Evolutionary conservation across 2,113 vertebrate species (phyloP), one percentile per base, ranked within the genome.

Genomic region (Elachura formosa): DNA sequence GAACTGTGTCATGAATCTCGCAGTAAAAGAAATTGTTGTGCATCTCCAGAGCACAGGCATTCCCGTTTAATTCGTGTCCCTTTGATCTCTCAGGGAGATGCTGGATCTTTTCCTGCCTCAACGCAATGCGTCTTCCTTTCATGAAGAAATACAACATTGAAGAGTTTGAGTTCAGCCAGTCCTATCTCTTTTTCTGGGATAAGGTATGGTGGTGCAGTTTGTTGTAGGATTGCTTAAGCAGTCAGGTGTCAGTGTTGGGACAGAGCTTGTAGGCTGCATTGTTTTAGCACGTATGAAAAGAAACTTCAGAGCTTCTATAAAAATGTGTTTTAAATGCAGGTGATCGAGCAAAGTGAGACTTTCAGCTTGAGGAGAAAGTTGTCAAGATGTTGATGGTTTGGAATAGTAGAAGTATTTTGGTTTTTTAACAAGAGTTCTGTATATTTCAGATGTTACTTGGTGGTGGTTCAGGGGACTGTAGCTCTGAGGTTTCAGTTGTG

Each of bases 91-190:
- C 77, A 99, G 99, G 99, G 95, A 98, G 99, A 96, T 99, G 99
- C 97, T 99, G 99, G 99, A 99, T 99, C 96, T 99, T 99, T 94
- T 99, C 99, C 87, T 99, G 99, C 96, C 98, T 99, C 97, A 99
- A 99, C 59, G 99, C 99, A 79, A 99, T 99, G 98, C 98, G 99
- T 94, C 98, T 99, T 97, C 99, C 99, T 51, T 99, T 99, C 97
- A 99, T 99, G 98, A 99, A 99, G 98, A 99, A 99, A 84, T 98
- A 99, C 94, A 99, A 99, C 97, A 98, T 99, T 54, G 99, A 99
- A 96, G 99, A 99, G 97, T 99, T 99, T 98, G 99, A 99, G 93
- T 99, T 99, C 97, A 99, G 99, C 98, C 99, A 99, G 88, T 98
- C 99, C 4, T 99, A 99, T 76, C 97, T 99, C 46, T 99, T 99